These are phyloP conservation scores for Pollenia griseotomentosa DNA, from an alignment of 2,888 invertebrate genomes.

Conservation along the genomic window DNA sequence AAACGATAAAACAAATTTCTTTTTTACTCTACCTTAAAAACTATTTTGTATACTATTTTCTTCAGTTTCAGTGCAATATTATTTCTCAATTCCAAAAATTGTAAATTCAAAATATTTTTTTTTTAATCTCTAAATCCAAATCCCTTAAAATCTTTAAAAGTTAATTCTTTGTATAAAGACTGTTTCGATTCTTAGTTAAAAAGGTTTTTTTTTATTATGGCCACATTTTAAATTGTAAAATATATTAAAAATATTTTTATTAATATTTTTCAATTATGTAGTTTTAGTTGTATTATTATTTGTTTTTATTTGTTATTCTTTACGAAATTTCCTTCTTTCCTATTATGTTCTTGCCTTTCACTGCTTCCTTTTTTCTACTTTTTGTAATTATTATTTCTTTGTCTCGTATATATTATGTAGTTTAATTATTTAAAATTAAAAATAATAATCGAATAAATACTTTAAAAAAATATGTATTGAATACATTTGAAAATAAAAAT, in stretches of 20 bases:
- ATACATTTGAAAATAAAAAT: conserved; percentile 61
- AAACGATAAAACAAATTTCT: conserved; percentile 28
- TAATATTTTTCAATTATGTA: conserved; percentile 19
- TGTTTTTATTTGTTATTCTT: conserved; percentile 54
- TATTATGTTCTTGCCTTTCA: conserved; percentile 41
- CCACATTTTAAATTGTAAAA: conserved; percentile 36
- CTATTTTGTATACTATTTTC: conserved; percentile 18
- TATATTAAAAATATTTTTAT: neutral
- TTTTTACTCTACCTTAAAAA: neutral
- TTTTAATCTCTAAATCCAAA: neutral
- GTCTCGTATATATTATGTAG: conserved; percentile 7
- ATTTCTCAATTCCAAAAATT: neutral
- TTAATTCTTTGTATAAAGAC: conserved; percentile 15
- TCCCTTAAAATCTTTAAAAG: neutral
- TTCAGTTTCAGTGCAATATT: neutral
- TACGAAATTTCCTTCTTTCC: conserved; percentile 21
- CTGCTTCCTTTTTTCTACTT: conserved; percentile 8
- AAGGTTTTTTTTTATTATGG: neutral
- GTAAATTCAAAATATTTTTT: neutral
- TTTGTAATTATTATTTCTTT: conserved; percentile 55
- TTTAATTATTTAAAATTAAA: conserved; percentile 62
- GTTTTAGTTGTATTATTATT: conserved; percentile 45
- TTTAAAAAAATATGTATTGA: conserved; percentile 64
- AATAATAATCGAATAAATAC: conserved; percentile 50
- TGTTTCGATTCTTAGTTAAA: neutral